phyloP scores from a whole-genome alignment of 1,140 invertebrate species.

The Hylaeus anthracinus region DNA sequence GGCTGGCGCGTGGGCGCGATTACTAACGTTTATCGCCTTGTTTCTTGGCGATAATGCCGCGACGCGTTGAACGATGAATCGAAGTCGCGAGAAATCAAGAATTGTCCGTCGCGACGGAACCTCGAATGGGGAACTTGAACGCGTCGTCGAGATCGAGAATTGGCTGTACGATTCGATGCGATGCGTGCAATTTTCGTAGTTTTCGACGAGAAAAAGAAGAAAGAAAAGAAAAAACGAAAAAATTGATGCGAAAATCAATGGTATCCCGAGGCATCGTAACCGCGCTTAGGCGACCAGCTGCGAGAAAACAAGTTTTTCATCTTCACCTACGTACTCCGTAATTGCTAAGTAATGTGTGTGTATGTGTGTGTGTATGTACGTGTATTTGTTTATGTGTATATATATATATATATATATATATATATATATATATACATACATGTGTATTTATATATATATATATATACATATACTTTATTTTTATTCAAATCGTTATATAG shows the following conservation, averaged over 20 bases:
- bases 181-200: no score
- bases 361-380: not conserved
- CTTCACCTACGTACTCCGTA: constrained; percentile 40
- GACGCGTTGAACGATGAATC: not conserved
- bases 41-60: not conserved
- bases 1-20: constrained; percentile 51
- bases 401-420: constrained; percentile 1
- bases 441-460: not conserved
- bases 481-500: constrained; percentile 46
- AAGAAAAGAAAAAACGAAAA: not conserved
- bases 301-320: constrained; percentile 13
- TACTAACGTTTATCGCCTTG: not conserved
- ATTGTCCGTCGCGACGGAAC: no score
- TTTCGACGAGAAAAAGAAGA: no score
- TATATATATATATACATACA: not conserved
- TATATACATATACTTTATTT: constrained; percentile 36
- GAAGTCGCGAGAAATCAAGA: not conserved
- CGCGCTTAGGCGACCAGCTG: constrained; percentile 4
- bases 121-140: no score
- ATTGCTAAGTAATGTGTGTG: constrained; percentile 21
- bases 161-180: no score
- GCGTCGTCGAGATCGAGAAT: no score
- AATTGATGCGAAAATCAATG: no score
- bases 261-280: not conserved
- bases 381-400: not conserved